Percentiles rank a stretch among this genome's conserved stretches.
phyloP scores from a whole-genome alignment of 2,888 invertebrate species.

The Cabera pusaria region DNA sequence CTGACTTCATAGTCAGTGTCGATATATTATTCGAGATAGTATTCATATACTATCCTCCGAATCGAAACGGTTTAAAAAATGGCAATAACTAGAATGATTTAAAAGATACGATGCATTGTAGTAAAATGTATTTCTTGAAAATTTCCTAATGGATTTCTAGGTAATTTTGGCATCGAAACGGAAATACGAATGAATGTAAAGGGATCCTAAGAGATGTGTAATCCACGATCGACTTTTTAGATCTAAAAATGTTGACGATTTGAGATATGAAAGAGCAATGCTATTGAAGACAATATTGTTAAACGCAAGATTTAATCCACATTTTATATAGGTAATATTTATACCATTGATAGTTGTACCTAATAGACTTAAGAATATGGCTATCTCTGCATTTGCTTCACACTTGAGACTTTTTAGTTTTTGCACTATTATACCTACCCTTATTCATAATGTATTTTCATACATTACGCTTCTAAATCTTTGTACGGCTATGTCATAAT shows the following conservation, averaged over 20 bases:
- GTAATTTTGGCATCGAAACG: slow-evolving; percentile 25
- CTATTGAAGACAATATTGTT: slow-evolving; percentile 81
- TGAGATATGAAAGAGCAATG: slow-evolving; percentile 60
- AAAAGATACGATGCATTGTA: slow-evolving; percentile 13
- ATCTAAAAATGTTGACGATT: slow-evolving; percentile 50
- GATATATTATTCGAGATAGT: too few species aligned
- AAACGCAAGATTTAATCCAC: slow-evolving; percentile 73
- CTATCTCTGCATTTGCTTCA: slow-evolving; percentile 47
- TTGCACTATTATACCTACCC: too few species aligned
- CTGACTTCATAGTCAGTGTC: slow-evolving; percentile 3
- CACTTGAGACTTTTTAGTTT: slow-evolving; percentile 15
- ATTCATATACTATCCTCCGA: not conserved
- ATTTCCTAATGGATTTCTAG: slow-evolving; percentile 10
- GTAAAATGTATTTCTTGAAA: slow-evolving; percentile 7
- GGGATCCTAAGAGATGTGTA: slow-evolving; percentile 16
- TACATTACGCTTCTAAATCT: too few species aligned
- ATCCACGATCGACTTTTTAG: slow-evolving; percentile 32
- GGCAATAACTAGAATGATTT: slow-evolving; percentile 21
- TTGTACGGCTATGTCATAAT: too few species aligned
- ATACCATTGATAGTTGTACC: slow-evolving; percentile 54
- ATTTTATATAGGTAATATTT: slow-evolving; percentile 60
- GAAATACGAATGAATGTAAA: slow-evolving; percentile 19
- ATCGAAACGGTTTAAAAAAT: slow-evolving; percentile 10
- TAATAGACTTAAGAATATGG: slow-evolving; percentile 59
- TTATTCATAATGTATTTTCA: too few species aligned